A percentile compares a stretch with the other conserved stretches of the same genome.
phyloP scores from a whole-genome alignment of 1,140 invertebrate species.

The Gryllus bimaculatus region DNA sequence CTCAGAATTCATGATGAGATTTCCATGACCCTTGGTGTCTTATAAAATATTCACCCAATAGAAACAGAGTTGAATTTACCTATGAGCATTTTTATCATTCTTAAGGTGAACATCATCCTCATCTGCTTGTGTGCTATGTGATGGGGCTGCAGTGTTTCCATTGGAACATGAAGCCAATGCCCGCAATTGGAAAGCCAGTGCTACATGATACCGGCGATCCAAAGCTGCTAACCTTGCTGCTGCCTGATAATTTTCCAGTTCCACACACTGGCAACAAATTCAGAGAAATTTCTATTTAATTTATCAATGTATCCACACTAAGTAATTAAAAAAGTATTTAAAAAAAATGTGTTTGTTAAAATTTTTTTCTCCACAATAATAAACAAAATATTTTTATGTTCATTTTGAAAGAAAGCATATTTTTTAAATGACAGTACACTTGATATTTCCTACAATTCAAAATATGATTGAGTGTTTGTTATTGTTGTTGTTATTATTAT shows the following conservation, averaged over 20 bases:
- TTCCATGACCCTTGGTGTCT: too few relatives aligned
- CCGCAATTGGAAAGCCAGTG: conserved; percentile 38
- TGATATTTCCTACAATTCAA: too few relatives aligned
- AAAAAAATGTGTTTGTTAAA: neutral
- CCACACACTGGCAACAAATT: conserved; percentile 28
- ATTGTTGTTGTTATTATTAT: too few relatives aligned
- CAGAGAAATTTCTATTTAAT: conserved; percentile 1
- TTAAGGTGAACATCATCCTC: conserved; percentile 33
- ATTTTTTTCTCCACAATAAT: neutral
- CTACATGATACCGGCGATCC: conserved; percentile 34
- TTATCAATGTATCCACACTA: neutral
- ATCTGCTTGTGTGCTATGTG: conserved; percentile 28
- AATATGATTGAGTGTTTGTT: too few relatives aligned
- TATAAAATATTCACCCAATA: too few relatives aligned
- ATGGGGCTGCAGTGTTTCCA: conserved; percentile 32
- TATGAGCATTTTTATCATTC: conserved; percentile 26
- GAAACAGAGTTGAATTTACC: neutral
- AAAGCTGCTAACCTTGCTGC: conserved; percentile 37
- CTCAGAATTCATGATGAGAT: too few relatives aligned
- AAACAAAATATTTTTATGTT: conserved; percentile 12
- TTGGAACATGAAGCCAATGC: conserved; percentile 31
- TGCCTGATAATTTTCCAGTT: conserved; percentile 39
- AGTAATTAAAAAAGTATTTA: neutral
- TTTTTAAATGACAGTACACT: too few relatives aligned
- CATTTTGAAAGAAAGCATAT: conserved; percentile 27